Base-by-base conservation (phyloP, 1,140 invertebrate genomes). In the Fragariocoptes setiger region DNA sequence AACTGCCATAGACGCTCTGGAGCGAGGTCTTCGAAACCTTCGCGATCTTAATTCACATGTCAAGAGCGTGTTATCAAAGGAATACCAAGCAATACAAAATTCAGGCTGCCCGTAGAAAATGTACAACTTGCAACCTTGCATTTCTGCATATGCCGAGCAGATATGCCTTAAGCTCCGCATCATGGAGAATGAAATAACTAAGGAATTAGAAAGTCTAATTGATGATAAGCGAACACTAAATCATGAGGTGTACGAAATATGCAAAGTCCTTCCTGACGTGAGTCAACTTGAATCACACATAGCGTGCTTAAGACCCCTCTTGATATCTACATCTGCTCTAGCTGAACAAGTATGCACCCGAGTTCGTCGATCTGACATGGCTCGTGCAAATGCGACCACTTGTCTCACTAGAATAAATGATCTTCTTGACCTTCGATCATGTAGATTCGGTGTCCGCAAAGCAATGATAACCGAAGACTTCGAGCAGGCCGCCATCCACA, bases 351-450 rank as follows among this genome's bases (percentile, higher is more conserved):
- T 94, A 16, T 90, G 82, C 54, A 74, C 75, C 20, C 92, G 94
- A 74, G 86, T 97, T 12, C 67, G 83, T 37, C 72, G 80, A 44
- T 58, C 97, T 18, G 90, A 99, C 62, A 60, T 77, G 38, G 83
- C 83, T 1, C 76, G 90, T 78, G 78, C 71, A 48, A 66, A 80
- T 48, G 90, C 94, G 0, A 77, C 77, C 15, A 78, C 88, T 50
- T 90, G 82, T 56, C 79, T 95, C 52, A 72, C 78, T 50, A 62
- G 85, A 46, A 85, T 97, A 0, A 79, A 88, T 54, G 90, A 99
- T 59, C 65, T 97, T 17, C 68, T 94, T 43, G 90, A 97, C 59
- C 62, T 99, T 17, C 79, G 90, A 56, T 67, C 83, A 37, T 94
- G 86, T 56, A 85, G 79, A 44, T 76, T 90, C 58, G 86, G 85